Base-by-base conservation (phyloP, 1,140 invertebrate genomes). In the Hermatobates lingyangjiaoensis region DNA sequence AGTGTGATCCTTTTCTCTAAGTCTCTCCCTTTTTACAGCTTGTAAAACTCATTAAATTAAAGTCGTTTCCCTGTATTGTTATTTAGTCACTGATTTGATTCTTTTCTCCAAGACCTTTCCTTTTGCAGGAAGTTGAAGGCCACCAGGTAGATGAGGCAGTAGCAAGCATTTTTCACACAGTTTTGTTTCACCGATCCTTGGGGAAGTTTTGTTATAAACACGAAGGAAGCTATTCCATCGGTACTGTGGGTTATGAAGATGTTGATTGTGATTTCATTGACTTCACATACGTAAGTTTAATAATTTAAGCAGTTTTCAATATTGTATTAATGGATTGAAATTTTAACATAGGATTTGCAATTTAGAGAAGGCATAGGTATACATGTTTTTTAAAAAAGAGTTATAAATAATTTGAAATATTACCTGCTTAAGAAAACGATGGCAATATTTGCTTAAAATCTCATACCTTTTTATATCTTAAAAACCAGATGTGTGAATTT, bases 211-310 rank as follows among this genome's bases (percentile, higher is more conserved):
- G 83, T 47, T 95, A 94, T 67, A 87, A 86, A 67, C 81, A 83
- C 62, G 90, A 95, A 68, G 84, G 83, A 56, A 87, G 81, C 66
- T 98, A 95, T 66, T 89, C 88, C 10, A 87, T 96, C 49, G 90
- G 92, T 26, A 93, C 89, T 1, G 77, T 97, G 24, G 91, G 91
- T 45, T 91, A 91, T 61, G 83, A 87, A 57, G 93, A 97, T 70
- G 86, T 95, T 10, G 87, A 94, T 63, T 97, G 93, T 71, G 87
- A 96, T 69, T 95, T 93, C 64, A 87, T 98, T 56, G 91, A 96
- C 68, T 86, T 95, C 60, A 95, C 91, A 26, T 97, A 97, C 68
- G 91, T 78, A 66, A 38, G 50, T 48, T 18, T 7, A 34, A n/a
- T 7, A n/a, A n/a, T n/a, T n/a, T n/a, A n/a, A n/a, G n/a, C n/a